Conservation (phyloP, 2,888 invertebrate genomes). For the Hypena proboscidalis region DNA sequence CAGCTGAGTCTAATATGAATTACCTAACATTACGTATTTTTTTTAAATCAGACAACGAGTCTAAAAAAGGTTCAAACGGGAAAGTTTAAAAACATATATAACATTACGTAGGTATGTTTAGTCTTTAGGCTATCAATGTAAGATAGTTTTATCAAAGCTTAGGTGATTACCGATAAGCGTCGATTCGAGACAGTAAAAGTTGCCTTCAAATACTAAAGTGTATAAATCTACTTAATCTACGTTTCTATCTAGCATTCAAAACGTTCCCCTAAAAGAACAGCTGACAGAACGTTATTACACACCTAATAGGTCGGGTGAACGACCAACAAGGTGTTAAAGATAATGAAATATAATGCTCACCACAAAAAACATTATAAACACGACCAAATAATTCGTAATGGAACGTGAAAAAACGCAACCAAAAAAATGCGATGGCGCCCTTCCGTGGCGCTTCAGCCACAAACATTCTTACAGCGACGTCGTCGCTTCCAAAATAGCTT, state of each 20-base stretch:
- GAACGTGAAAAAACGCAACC: conserved; percentile 70
- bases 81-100: too few relatives aligned
- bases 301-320: conserved; percentile 40
- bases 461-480: conserved; percentile 69
- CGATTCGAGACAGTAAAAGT: too few relatives aligned
- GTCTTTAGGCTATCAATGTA: too few relatives aligned
- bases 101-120: too few relatives aligned
- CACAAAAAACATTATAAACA: conserved; percentile 65
- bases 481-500: conserved; percentile 80
- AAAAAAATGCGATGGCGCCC: conserved; percentile 71
- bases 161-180: too few relatives aligned
- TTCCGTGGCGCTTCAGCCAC: conserved; percentile 66
- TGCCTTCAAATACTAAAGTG: too few relatives aligned
- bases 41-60: too few relatives aligned
- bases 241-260: conserved; percentile 10
- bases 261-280: conserved; percentile 32
- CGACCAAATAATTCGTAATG: conserved; percentile 76
- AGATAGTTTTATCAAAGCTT: too few relatives aligned
- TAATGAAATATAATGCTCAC: conserved; percentile 75
- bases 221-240: background rate
- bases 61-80: too few relatives aligned
- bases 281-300: conserved; percentile 38
- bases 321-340: conserved; percentile 77
- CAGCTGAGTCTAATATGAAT: too few relatives aligned
- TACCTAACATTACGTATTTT: too few relatives aligned